phyloP scores from a whole-genome alignment of 2,113 vertebrate genomes.

The Trinectes maculatus region DNA sequence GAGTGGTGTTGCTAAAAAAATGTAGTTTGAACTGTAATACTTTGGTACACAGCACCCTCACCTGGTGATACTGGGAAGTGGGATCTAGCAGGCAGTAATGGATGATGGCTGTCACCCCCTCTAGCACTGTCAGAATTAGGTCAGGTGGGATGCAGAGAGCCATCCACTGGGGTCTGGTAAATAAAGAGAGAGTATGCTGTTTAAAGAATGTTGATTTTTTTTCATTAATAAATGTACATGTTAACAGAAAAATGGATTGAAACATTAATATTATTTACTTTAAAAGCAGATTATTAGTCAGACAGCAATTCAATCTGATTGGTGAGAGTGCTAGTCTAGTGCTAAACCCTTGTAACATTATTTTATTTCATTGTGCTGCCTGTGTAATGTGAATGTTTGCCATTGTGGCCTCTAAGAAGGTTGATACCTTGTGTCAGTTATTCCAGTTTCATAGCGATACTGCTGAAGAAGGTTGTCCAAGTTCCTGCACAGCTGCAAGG shows the following conservation, averaged over 20 bases:
- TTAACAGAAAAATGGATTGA: background rate
- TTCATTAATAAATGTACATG: fast-evolving
- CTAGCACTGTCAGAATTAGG: slow-evolving; percentile 93
- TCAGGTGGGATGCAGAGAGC: slow-evolving; percentile 95
- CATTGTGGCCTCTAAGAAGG: background rate
- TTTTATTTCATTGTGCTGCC: background rate
- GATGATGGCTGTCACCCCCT: slow-evolving; percentile 97
- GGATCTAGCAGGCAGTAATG: slow-evolving; percentile 97
- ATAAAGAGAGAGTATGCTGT: background rate
- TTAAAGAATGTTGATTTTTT: background rate
- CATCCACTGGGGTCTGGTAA: slow-evolving; percentile 93
- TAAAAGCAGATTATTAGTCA: background rate
- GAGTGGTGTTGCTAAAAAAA: no score
- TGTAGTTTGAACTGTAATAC: background rate
- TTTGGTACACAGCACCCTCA: slow-evolving; percentile 73
- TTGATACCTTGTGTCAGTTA: slow-evolving; percentile 88
- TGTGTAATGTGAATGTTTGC: background rate
- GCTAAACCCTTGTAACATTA: slow-evolving; percentile 10
- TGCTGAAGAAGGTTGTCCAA: slow-evolving; percentile 97
- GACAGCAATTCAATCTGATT: background rate
- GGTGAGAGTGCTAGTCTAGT: slow-evolving; percentile 61
- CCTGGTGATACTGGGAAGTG: slow-evolving; percentile 95
- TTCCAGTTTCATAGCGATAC: slow-evolving; percentile 93
- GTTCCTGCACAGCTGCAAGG: slow-evolving; percentile 96
- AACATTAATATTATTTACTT: no score